Base-by-base conservation (phyloP, 1,140 invertebrate genomes). In the Drosophila bifasciata region DNA sequence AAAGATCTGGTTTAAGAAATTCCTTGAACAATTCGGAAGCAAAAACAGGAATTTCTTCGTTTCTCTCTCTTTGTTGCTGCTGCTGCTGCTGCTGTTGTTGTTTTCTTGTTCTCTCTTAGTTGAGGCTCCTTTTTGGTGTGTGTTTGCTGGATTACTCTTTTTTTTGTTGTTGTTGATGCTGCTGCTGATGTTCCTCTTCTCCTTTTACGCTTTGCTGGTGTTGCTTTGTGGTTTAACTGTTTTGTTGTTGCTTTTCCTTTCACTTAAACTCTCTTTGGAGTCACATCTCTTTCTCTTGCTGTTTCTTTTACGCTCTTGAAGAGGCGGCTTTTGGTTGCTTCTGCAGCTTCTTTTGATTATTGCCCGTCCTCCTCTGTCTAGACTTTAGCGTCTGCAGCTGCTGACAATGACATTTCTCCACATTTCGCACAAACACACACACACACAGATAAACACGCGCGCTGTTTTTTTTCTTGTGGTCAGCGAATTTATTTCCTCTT, bases 401-500 rank as follows among this genome's bases (percentile, higher is more conserved):
- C 67, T 75, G 72, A 48, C 72, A 71, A 66, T 71, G 72, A 75
- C 72, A 75, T 71, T 71, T 75, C 32, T 71, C 36, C 49, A 39
- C 39, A 36, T 36, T 36, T 36, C 32, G 32, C 44, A 63, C 55
- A 21, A 25, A 45, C 21, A 49, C 45, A 69, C 51, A 61, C 56
- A 60, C 11, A 58, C 16, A 61, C 56, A 60, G 11, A 58, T n/a
- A 48, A 40, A 67, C 13, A 19, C 49, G 51, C 64, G 40, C 19
- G 32, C 9, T 13, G 32, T 13, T 36, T 17, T 62, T 39, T 49
- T 16, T 25, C n/a, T 36, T 44, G 58, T 16, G 1, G 13, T 17
- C n/a, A 21, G 32, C 32, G 32, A 36, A 36, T 36, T 36, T 32
- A 21, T 21, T 36, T 50, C 49, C 15, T 13, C 13, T 16, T 63